These are phyloP conservation scores for Craseonycteris thonglongyai DNA, from an alignment of 2,113 vertebrate genomes.

Conservation along the genomic window DNA sequence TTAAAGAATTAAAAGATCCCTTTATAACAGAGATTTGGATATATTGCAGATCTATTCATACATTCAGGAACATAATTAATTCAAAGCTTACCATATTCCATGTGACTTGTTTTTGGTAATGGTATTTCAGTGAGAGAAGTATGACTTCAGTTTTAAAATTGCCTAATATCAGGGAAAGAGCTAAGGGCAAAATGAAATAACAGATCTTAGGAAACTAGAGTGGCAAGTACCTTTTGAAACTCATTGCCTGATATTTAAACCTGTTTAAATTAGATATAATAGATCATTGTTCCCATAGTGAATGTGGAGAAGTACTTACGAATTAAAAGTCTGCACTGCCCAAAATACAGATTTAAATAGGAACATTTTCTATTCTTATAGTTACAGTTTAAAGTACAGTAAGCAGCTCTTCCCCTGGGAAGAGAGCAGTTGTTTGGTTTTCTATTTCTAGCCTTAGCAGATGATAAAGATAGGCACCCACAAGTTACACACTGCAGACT, in stretches of 20 bases:
- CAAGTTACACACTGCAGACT: background rate
- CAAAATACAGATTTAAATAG: background rate
- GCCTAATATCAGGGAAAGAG: background rate
- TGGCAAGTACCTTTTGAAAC: background rate
- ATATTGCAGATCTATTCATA: background rate
- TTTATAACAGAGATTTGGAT: background rate
- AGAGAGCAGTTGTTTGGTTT: background rate
- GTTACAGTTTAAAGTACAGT: background rate
- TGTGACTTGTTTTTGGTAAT: background rate
- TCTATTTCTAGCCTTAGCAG: background rate
- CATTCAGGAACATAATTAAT: background rate
- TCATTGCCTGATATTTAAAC: background rate
- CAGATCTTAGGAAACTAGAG: background rate
- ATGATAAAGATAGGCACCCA: background rate
- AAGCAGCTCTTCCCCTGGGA: background rate
- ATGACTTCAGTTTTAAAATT: constrained; percentile 8
- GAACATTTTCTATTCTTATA: background rate
- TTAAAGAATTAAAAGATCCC: background rate
- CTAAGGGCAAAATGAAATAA: background rate
- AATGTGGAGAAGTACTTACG: background rate
- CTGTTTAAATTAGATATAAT: background rate
- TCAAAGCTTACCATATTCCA: background rate
- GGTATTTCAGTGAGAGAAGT: background rate
- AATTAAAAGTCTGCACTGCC: constrained; percentile 12
- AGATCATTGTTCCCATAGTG: background rate